phyloP scores from a whole-genome alignment of 2,888 invertebrate genomes.

The Octonoba sinensis region DNA sequence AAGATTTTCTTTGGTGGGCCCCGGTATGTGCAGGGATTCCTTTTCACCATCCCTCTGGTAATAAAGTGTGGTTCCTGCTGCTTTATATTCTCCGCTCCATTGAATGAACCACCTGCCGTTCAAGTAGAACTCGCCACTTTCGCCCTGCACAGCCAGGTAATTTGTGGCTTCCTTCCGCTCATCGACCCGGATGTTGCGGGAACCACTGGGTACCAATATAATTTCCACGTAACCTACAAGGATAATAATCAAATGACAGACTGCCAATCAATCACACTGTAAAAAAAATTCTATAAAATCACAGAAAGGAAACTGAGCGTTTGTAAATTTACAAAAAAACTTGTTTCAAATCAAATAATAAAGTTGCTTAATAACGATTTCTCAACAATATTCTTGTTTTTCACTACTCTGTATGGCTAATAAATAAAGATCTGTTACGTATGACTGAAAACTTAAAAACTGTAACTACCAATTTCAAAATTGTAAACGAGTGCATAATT shows the following conservation, averaged over 20 bases:
- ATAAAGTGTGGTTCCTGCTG: constrained; percentile 83
- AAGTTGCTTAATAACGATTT: too few species aligned
- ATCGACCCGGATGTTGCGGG: constrained; percentile 82
- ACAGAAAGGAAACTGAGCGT: too few species aligned
- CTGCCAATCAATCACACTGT: too few species aligned
- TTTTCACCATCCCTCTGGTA: constrained; percentile 82
- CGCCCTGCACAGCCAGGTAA: constrained; percentile 83
- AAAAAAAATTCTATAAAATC: too few species aligned
- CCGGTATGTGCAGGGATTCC: constrained; percentile 85
- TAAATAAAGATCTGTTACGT: too few species aligned
- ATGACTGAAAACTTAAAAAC: too few species aligned
- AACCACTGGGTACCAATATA: constrained; percentile 80
- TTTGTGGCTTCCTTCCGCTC: constrained; percentile 84
- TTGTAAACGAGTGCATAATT: too few species aligned
- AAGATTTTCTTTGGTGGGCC: constrained; percentile 85
- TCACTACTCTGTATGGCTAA: too few species aligned
- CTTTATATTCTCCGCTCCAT: constrained; percentile 83
- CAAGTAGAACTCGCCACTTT: constrained; percentile 80
- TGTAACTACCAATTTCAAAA: too few species aligned
- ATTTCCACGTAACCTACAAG: constrained; percentile 77
- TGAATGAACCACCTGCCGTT: constrained; percentile 81
- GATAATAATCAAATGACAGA: background rate
- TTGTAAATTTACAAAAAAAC: too few species aligned
- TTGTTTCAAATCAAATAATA: too few species aligned
- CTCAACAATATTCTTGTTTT: too few species aligned